These are phyloP conservation scores for Carettochelys insculpta DNA, from an alignment of 2,113 vertebrate genomes.

Conservation along the genomic window DNA sequence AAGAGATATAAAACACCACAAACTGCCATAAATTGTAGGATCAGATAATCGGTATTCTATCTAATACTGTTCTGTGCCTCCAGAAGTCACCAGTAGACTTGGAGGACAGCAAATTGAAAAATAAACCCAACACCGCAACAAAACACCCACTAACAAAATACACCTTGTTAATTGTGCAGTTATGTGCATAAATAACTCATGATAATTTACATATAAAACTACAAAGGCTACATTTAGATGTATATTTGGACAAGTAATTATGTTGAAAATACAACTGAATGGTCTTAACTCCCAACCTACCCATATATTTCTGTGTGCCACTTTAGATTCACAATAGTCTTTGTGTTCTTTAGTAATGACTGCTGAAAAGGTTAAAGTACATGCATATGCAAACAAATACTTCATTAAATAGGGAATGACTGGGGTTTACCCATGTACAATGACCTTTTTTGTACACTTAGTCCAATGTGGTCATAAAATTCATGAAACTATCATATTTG, in stretches of 20 bases:
- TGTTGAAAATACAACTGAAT: constrained; percentile 7
- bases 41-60: neutral
- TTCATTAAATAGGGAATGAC: neutral
- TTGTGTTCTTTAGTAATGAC: constrained; percentile 28
- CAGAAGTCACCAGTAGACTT: neutral
- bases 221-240: neutral
- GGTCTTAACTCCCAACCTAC: neutral
- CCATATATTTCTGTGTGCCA: neutral
- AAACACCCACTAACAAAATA: neutral
- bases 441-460: neutral
- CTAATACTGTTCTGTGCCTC: neutral
- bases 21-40: neutral
- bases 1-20: neutral
- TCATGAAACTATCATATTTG: neutral
- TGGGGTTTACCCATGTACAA: neutral
- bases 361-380: constrained; percentile 3
- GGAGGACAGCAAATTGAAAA: neutral
- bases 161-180: neutral
- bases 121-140: neutral
- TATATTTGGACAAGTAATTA: constrained; percentile 3
- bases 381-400: neutral
- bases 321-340: neutral
- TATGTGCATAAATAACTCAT: neutral
- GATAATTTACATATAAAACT: constrained; percentile 17
- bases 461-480: neutral